Evolutionary conservation across 2,797 vertebrate genomes (phyloP).

Genomic region (Miichthys miiuy): DNA sequence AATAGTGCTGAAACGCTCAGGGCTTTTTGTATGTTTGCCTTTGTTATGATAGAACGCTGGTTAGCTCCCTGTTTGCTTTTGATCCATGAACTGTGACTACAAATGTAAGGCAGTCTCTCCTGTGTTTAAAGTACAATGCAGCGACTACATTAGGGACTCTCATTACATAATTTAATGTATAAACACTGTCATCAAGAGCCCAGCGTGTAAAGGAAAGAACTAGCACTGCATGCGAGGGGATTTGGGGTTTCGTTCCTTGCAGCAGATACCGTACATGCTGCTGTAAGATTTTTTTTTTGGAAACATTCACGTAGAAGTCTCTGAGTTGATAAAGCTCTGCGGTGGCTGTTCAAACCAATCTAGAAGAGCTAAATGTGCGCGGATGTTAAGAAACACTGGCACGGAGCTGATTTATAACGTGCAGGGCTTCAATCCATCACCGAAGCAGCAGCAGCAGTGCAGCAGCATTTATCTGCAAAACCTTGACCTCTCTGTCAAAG

Average conservation of each 20-base stretch:
- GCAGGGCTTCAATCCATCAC: not conserved
- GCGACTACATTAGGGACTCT: constrained; percentile 4
- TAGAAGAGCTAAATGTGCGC: constrained; percentile 17
- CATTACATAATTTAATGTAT: constrained; percentile 52
- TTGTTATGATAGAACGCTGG: constrained; percentile 75
- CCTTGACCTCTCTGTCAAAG: constrained; percentile 17
- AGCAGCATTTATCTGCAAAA: constrained; percentile 5
- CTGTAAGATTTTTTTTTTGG: not conserved
- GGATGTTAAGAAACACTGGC: not conserved
- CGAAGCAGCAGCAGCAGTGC: constrained; percentile 3
- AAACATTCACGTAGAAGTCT: constrained; percentile 5
- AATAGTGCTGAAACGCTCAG: constrained; percentile 77
- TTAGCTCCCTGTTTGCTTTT: constrained; percentile 74
- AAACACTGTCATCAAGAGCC: constrained; percentile 24
- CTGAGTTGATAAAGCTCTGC: constrained; percentile 15
- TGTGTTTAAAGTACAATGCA: constrained; percentile 36
- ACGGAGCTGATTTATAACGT: not conserved
- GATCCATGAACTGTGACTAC: constrained; percentile 74
- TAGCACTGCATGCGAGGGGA: fast-evolving
- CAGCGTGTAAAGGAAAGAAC: constrained; percentile 1
- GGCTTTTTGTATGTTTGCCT: constrained; percentile 78
- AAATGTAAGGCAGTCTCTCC: constrained; percentile 48
- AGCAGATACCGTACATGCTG: not conserved
- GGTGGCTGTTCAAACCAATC: not conserved
- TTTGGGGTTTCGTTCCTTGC: not conserved